Evolutionary conservation across 2,888 invertebrate species (phyloP), one percentile per base, ranked within the genome.

Genomic region (Noctua comes): DNA sequence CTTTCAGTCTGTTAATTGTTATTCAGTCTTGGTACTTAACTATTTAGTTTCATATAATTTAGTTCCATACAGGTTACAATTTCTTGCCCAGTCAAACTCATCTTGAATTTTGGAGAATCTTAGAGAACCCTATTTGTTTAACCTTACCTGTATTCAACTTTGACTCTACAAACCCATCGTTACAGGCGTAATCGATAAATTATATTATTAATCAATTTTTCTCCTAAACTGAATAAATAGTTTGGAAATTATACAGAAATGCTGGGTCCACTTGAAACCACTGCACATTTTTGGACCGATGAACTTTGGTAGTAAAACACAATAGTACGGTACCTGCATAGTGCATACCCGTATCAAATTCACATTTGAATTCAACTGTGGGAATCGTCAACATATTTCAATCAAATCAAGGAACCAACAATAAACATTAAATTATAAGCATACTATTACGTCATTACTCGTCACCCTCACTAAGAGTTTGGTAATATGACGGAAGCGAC

Each of bases 401-500:
- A 86, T 73, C 64, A 76, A 71, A 69, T 64, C 73, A 59, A 74
- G 64, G 31, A 68, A 54, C 80, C 71, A 76, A 86, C 80, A 77
- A 80, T 86, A 79, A 71, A 73, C 64, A 80, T 83, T 76, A 77
- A 73, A 79, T 83, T 80, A 80, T 43, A 74, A 79, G 68, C 57
- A 24, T 82, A 77, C 59, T 83, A 87, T 87, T 84, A 89, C 87
- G 86, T 89, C 85, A 89, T 92, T 90, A 89, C 83, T 87, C 93
- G 95, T 94, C 95, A 94, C 95, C 92, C 74, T 78, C 73, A 80
- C 85, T 77, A 86, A 90, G 80, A 80, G 87, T 86, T 82, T 76
- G 84, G 70, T 90, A 92, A 93, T 91, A 90, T 91, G 93, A 93
- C 95, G 95, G 95, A 95, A 95, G 94, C 91, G 89, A 92, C 92